Evolutionary conservation across 1,140 invertebrate genomes (phyloP).

Genomic region (Drosophila busckii): DNA sequence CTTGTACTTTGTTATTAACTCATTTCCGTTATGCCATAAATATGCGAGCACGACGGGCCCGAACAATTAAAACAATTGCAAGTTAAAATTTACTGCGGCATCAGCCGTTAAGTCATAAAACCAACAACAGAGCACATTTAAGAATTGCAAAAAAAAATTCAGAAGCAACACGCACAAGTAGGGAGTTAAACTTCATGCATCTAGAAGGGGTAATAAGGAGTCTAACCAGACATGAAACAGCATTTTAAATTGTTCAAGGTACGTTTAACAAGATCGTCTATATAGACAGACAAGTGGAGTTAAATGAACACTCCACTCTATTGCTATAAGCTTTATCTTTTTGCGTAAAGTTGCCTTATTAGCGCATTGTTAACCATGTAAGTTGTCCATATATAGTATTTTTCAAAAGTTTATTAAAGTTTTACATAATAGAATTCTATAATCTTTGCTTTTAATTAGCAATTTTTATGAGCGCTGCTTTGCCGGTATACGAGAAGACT

Average conservation of each 20-base stretch:
- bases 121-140: slow-evolving; percentile 60
- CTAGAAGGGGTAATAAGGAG: not conserved
- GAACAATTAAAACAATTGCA: slow-evolving; percentile 72
- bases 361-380: slow-evolving; percentile 22
- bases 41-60: slow-evolving; percentile 66
- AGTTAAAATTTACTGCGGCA: slow-evolving; percentile 70
- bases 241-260: slow-evolving; percentile 21
- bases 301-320: slow-evolving; percentile 2
- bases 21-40: slow-evolving; percentile 75
- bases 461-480: too few species aligned
- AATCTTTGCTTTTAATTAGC: too few species aligned
- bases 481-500: too few species aligned
- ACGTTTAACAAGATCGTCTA: slow-evolving; percentile 6
- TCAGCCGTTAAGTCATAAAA: slow-evolving; percentile 68
- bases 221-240: slow-evolving; percentile 7
- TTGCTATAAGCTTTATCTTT: not conserved
- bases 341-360: slow-evolving; percentile 1
- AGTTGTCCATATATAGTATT: not conserved
- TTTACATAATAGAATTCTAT: too few species aligned
- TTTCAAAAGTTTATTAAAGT: slow-evolving; percentile 1
- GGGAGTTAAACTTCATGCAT: slow-evolving; percentile 1
- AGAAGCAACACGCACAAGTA: not conserved
- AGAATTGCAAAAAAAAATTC: slow-evolving; percentile 28
- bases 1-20: slow-evolving; percentile 73
- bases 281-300: too few species aligned